Base-by-base conservation (phyloP, 2,888 invertebrate species). In the Lasius fuliginosus region DNA sequence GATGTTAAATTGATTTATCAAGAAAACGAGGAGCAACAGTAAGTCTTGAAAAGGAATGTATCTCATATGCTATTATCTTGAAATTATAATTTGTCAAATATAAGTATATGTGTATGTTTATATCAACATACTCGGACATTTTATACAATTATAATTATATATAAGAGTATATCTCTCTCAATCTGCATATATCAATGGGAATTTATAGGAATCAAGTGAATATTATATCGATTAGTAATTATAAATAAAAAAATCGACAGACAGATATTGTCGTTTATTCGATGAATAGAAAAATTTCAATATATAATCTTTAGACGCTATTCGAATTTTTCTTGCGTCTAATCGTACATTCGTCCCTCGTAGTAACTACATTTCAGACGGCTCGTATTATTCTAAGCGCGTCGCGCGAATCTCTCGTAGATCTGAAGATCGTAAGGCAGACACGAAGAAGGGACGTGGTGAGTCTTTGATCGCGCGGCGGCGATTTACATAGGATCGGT, bases 401-500 rank as follows among this genome's bases (percentile, higher is more conserved):
- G 23, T 30, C 60, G 12, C 62, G n/a, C 30, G 42, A 33, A n/a
- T 30, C 42, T 74, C 27, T 73, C 18, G 27, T 11, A 64, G n/a
- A 65, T 33, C 46, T 15, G 40, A 42, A 67, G 30, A 68, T 68
- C n/a, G 42, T 18, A 33, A 5, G 15, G 18, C 53, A 42, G 42
- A 84, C 58, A 79, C 3, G 64, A 85, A 64, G 60, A 60, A 49
- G 67, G 36, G 46, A 76, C 27, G 76, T 85, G 84, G 85, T 84
- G 84, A 87, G 83, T 90, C 88, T 90, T 90, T 88, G 88, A 91
- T 91, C 87, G 71, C 79, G 68, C 40, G 83, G 64, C 69, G 27
- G 64, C 88, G 87, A 92, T 93, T 93, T 91, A 90, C 92, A 93
- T 92, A 92, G 91, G 92, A 92, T 92, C 88, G 87, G 90, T 90